Conservation (phyloP, 1,140 invertebrate species). For the Papilio glaucus region DNA sequence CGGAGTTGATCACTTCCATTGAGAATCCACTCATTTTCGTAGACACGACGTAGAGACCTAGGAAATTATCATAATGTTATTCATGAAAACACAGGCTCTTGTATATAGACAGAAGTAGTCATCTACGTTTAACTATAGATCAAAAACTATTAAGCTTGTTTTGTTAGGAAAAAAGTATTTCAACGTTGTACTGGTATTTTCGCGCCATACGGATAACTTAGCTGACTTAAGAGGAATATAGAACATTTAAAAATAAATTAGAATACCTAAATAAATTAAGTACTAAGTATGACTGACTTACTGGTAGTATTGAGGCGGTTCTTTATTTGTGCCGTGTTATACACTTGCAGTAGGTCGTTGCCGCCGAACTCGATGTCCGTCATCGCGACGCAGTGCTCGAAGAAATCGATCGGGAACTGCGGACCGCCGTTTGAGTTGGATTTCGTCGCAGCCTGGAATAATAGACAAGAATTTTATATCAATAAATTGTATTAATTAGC, state of each 20-base stretch:
- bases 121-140: too few relatives aligned
- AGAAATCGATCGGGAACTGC: conserved; percentile 97
- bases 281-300: conserved; percentile 41
- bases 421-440: conserved; percentile 66
- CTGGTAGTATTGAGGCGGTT: conserved; percentile 93
- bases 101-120: too few relatives aligned
- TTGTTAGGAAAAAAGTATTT: too few relatives aligned
- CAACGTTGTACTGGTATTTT: too few relatives aligned
- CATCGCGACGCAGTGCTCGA: conserved; percentile 96
- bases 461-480: neutral
- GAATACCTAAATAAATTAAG: conserved; percentile 24
- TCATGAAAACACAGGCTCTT: neutral
- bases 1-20: conserved; percentile 95
- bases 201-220: too few relatives aligned
- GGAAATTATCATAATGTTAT: conserved; percentile 11
- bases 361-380: conserved; percentile 98
- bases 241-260: too few relatives aligned
- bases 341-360: conserved; percentile 97
- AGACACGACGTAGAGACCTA: conserved; percentile 94
- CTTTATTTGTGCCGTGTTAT: conserved; percentile 97
- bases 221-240: too few relatives aligned
- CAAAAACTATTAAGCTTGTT: too few relatives aligned
- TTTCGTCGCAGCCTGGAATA: conserved; percentile 63
- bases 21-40: conserved; percentile 95
- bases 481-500: neutral